Conservation (phyloP, 53 echinoderm and acorn worm genomes). For the Echinarachnius parma region DNA sequence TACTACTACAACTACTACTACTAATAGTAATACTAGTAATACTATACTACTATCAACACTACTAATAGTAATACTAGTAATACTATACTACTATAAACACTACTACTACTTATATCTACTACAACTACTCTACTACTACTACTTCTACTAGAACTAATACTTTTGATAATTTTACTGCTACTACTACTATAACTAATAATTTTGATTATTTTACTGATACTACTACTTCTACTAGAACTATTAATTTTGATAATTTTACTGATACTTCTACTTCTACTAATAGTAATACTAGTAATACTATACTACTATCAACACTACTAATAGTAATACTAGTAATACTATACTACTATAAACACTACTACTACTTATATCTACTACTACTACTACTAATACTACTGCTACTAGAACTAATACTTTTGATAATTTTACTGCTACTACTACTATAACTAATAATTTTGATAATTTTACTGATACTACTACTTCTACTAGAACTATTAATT, state of each 20-base stretch:
- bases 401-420: no score
- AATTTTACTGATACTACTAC: not conserved
- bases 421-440: not conserved
- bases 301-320: not conserved
- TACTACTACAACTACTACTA: not conserved
- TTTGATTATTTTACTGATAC: not conserved
- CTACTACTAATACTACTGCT: not conserved
- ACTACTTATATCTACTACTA: not conserved
- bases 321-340: not conserved
- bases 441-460: not conserved
- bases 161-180: not conserved
- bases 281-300: not conserved
- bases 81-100: not conserved
- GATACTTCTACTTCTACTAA: not conserved
- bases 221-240: conserved; percentile 15
- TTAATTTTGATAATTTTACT: conserved; percentile 1
- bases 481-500: not conserved
- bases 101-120: not conserved
- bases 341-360: not conserved
- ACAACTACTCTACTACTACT: not conserved
- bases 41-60: not conserved
- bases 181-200: not conserved
- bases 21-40: not conserved
- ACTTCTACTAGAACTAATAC: no score
- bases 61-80: not conserved